Evolutionary conservation across 2,797 vertebrate genomes (phyloP).

Genomic region (Gymnodraco acuticeps): DNA sequence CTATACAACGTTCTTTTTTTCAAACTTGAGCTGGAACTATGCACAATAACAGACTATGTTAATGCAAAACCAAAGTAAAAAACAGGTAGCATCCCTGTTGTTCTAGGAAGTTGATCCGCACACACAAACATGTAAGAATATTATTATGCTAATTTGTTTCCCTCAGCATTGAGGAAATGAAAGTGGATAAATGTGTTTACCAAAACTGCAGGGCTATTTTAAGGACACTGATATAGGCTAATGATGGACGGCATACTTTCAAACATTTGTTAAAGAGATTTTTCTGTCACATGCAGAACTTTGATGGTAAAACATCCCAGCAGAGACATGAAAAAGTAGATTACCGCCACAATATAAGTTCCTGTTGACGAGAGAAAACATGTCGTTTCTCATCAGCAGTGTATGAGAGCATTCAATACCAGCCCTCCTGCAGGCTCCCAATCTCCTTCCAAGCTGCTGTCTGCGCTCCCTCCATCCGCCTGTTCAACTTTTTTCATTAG

Average conservation of each 20-base stretch:
- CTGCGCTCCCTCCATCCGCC: constrained; percentile 40
- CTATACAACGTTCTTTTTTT: neutral
- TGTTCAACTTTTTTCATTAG: constrained; percentile 73
- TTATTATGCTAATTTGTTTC: constrained; percentile 12
- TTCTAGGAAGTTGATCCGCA: neutral
- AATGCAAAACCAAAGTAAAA: constrained; percentile 1
- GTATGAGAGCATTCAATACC: constrained; percentile 68
- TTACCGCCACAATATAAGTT: constrained; percentile 56
- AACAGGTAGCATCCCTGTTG: neutral
- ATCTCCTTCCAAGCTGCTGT: constrained; percentile 68
- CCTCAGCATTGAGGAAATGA: constrained; percentile 7
- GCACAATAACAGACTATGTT: neutral
- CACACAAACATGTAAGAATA: neutral
- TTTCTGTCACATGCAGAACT: no score
- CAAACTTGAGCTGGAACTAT: neutral
- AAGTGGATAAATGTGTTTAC: constrained; percentile 19
- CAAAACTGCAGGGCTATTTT: constrained; percentile 22
- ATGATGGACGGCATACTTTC: constrained; percentile 45
- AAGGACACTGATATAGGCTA: constrained; percentile 25
- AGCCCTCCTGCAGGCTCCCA: constrained; percentile 71
- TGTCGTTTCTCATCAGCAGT: constrained; percentile 62
- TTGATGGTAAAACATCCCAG: no score
- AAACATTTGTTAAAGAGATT: constrained; percentile 36
- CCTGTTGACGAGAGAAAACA: constrained; percentile 72
- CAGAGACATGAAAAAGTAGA: constrained; percentile 62